Evolutionary conservation across 2,797 vertebrate genomes (phyloP).

Genomic region (Phataginus tetradactyla): DNA sequence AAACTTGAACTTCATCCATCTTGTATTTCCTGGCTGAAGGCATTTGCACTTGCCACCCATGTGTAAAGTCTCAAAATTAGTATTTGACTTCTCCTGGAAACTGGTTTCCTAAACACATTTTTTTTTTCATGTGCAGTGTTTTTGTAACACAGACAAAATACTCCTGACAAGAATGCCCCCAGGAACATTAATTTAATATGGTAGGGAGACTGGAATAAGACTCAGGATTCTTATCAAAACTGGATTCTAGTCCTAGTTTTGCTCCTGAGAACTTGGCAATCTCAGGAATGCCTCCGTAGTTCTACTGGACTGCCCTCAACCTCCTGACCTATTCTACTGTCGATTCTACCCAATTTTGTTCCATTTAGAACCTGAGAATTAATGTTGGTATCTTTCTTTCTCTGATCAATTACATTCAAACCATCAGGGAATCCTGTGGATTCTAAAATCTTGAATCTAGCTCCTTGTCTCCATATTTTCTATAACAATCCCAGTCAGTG

Average conservation of each 20-base stretch:
- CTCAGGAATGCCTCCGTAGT: neutral
- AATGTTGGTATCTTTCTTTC: neutral
- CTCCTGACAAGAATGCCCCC: neutral
- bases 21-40: neutral
- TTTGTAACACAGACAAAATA: neutral
- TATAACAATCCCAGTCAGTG: neutral
- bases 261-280: neutral
- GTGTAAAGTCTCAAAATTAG: neutral
- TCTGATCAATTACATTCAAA: neutral
- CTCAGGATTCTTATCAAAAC: neutral
- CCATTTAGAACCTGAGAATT: neutral
- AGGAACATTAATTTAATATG: neutral
- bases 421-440: neutral
- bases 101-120: neutral
- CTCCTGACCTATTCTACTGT: neutral
- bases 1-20: neutral
- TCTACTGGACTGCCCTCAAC: neutral
- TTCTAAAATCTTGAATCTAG: neutral
- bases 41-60: neutral
- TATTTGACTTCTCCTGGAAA: neutral
- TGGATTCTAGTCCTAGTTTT: neutral
- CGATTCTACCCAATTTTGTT: neutral
- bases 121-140: neutral
- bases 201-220: neutral
- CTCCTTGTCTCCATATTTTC: neutral